Percentiles rank a stretch among this genome's conserved stretches.
phyloP scores from a whole-genome alignment of 2,888 invertebrate genomes.

The Chironomus riparius region DNA sequence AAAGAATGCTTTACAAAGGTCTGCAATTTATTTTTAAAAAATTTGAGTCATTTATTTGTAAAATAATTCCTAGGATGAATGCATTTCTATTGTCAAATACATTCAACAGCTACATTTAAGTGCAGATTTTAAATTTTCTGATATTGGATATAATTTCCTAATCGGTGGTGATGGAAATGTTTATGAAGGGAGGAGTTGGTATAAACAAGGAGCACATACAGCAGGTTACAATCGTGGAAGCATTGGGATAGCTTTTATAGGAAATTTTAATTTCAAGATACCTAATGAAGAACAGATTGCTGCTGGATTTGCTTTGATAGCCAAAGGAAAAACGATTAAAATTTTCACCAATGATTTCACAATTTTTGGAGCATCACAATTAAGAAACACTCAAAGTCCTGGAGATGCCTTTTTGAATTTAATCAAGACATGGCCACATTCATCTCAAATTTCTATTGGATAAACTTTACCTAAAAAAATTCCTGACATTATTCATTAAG shows the following conservation, averaged over 20 bases:
- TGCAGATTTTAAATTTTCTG: slow-evolving; percentile 34
- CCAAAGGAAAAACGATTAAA: background rate
- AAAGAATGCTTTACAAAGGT: no score
- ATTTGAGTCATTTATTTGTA: no score
- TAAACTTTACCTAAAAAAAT: no score
- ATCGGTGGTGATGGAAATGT: slow-evolving; percentile 69
- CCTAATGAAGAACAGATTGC: background rate
- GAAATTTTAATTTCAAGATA: background rate
- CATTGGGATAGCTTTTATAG: background rate
- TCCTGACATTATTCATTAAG: no score
- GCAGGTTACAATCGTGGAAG: background rate
- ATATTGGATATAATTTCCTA: slow-evolving; percentile 69
- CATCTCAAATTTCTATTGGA: no score
- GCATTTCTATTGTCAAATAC: background rate
- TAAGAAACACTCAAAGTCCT: background rate
- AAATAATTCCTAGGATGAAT: background rate
- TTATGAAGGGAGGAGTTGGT: slow-evolving; percentile 69
- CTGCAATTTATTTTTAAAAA: no score
- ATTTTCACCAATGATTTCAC: background rate
- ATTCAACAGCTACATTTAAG: background rate
- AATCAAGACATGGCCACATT: background rate
- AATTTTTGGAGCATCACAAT: background rate
- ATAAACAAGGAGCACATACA: slow-evolving; percentile 60
- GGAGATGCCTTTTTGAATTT: background rate
- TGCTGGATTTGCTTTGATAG: background rate